Conservation (phyloP, 1,140 invertebrate genomes). For the Dendrolimus kikuchii region DNA sequence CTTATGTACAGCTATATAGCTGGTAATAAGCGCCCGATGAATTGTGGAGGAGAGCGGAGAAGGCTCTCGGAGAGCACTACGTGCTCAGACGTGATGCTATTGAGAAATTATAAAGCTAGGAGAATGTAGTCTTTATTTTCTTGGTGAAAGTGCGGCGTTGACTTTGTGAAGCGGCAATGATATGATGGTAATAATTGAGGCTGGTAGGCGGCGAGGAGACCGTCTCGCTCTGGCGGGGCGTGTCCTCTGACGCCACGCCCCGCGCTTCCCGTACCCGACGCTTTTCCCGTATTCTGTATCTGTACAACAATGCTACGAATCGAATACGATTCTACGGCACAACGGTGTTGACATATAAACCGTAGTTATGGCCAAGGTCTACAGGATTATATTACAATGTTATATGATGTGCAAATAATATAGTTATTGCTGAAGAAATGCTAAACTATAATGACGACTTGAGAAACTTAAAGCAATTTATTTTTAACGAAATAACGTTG, state of each 20-base stretch:
- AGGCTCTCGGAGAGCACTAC: conserved; percentile 21
- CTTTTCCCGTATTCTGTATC: conserved; percentile 20
- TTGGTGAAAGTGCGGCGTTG: conserved; percentile 12
- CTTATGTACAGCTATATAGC: conserved; percentile 55
- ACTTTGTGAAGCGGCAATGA: conserved; percentile 17
- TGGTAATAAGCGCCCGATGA: conserved; percentile 42
- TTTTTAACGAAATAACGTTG: no score
- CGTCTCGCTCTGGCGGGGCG: conserved; percentile 51
- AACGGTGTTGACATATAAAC: conserved; percentile 10
- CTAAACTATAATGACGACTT: no score
- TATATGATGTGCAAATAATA: no score
- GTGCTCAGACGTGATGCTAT: conserved; percentile 1
- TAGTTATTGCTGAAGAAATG: no score
- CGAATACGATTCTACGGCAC: no score
- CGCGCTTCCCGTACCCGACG: conserved; percentile 31
- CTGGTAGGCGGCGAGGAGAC: conserved; percentile 48
- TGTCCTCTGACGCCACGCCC: conserved; percentile 45
- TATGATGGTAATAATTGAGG: conserved; percentile 10
- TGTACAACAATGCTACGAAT: conserved; percentile 23
- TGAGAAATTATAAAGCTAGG: background rate
- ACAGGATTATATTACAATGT: no score
- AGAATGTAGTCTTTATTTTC: conserved; percentile 31
- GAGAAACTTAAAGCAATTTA: no score
- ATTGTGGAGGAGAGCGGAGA: conserved; percentile 43
- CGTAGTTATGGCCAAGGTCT: no score